Evolutionary conservation across 2,113 vertebrate species (phyloP), one percentile per base, ranked within the genome.

Genomic region (Psittacus erithacus): DNA sequence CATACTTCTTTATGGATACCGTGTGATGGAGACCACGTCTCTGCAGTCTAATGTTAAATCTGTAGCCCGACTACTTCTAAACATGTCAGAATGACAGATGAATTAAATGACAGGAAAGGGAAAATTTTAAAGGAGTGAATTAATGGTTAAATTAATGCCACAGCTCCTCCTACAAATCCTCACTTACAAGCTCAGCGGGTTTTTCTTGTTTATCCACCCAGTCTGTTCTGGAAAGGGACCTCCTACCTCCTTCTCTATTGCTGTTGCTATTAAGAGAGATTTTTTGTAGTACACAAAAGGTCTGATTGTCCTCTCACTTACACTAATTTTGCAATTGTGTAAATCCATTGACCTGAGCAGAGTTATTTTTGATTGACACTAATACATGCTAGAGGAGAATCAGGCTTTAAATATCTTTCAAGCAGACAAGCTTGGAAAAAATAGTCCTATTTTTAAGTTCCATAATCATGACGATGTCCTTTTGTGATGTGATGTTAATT

Each of bases 291-390:
- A 43, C 71, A 94, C 92, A 97, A 95, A 96, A 95, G 92, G 85
- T 76, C 82, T 86, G 85, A 95, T 95, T 96, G 95, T 92, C 96
- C 93, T 97, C 95, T 95, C 93, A 87, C 86, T 96, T 96, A 88
- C 14, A 96, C 89, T 96, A 95, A 96, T 93, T 96, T 96, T 96
- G 85, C 92, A 97, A 96, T 96, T 92, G 87, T 95, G 92, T 84
- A 95, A 95, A 92, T 94, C 80, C 95, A 93, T 86, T 96, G 94
- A 96, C 92, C 95, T 96, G 93, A 97, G 95, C 62, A 91, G 91
- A 95, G 73, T 86, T 95, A 92, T 90, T 95, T 96, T 95, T 93
- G 88, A 96, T 91, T 96, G 96, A 95, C 91, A 75, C 81, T 96
- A 96, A 96, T 84, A 88, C 76, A 63, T 43, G 65, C 77, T 91